Base-by-base conservation (phyloP, 2,113 vertebrate genomes). In the Tonatia bakeri region DNA sequence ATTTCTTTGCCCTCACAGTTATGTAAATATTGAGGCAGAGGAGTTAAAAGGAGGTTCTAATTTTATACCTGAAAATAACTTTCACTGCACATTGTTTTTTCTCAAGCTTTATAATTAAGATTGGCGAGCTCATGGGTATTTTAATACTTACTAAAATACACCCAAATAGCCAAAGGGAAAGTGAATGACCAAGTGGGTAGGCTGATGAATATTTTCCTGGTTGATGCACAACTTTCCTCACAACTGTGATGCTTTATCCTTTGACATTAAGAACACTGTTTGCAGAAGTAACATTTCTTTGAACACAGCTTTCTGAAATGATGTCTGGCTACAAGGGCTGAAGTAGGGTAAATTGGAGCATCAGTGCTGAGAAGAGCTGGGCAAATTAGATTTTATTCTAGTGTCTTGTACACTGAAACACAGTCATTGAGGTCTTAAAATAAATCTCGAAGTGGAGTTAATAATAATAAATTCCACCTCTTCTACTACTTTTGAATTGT, bases 21-120 rank as follows among this genome's bases (percentile, higher is more conserved):
- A 98, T 98, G 96, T 95, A 98, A 98, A 98, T 98, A 92, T 69
- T 50, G 87, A n/a, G 4, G 93, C 93, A 97, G 81, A 72, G 96
- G 94, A 98, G 87, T 95, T 92, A 98, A 98, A 97, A 98, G 96
- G 91, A 95, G 96, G 47, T 98, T 97, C 97, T 94, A 98, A 98
- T 97, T 98, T 98, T 98, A 97, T 98, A 98, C 86, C 92, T 96
- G 52, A 95, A 94, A 97, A 96, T 91, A 96, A 97, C 97, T 95
- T 81, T 90, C 94, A 95, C 54, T 80, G 94, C 87, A 94, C 94
- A 65, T 33, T 97, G 61, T 64, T 97, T 97, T 75, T 96, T 50
- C 90, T 93, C 83, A 70, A 79, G 50, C 43, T 87, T 93, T 84
- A 83, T 89, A 92, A 93, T 96, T 93, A 94, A 97, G 92, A 89